A percentile compares a stretch with the other conserved stretches of the same genome.
These are phyloP conservation scores for Metallyticus violacea DNA, from an alignment of 2,888 invertebrate genomes.

Conservation along the genomic window DNA sequence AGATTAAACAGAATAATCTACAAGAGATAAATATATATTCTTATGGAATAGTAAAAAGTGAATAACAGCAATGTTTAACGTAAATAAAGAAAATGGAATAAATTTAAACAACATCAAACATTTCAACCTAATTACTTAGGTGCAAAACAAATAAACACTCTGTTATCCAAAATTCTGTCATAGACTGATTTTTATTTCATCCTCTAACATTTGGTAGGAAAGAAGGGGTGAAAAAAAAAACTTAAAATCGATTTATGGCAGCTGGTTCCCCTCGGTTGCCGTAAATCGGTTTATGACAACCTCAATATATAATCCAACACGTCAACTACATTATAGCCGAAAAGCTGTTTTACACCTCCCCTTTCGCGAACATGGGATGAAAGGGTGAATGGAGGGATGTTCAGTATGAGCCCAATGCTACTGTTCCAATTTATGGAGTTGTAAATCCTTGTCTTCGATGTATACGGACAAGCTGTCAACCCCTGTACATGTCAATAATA, in stretches of 20 bases:
- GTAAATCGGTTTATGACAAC: slow-evolving; percentile 17
- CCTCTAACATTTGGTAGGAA: background rate
- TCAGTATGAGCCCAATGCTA: background rate
- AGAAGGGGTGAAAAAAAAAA: background rate
- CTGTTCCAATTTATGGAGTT: background rate
- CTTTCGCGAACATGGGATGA: background rate
- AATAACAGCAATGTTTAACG: too few relatives aligned
- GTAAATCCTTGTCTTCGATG: background rate
- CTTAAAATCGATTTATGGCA: background rate
- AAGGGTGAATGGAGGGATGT: background rate
- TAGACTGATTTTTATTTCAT: background rate
- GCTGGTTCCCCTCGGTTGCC: background rate
- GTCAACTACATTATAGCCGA: slow-evolving; percentile 7
- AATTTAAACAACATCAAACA: too few relatives aligned
- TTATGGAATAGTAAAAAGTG: too few relatives aligned
- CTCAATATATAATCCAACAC: slow-evolving; percentile 16
- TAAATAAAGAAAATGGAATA: too few relatives aligned
- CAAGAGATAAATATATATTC: too few relatives aligned
- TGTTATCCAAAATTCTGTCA: background rate
- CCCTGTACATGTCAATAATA: background rate
- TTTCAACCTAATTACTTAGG: too few relatives aligned
- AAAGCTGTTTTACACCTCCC: slow-evolving; percentile 1
- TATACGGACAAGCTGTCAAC: background rate
- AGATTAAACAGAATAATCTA: too few relatives aligned
- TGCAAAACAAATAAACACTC: background rate